Percentiles rank a stretch among this genome's conserved stretches.
Conservation (phyloP, 2,113 vertebrate species). For the Ptyas mucosa region DNA sequence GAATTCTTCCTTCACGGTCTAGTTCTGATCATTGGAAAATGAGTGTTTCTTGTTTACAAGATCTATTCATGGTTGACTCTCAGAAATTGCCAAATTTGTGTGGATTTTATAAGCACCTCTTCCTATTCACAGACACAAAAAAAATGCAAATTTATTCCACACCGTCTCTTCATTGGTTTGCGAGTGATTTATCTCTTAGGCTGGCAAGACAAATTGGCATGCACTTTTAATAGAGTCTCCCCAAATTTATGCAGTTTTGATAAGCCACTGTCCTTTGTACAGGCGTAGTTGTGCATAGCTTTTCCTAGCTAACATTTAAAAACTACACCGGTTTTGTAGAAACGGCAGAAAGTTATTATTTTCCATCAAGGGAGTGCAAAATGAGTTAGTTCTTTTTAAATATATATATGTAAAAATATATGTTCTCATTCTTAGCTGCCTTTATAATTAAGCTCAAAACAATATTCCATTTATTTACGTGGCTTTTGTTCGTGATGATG, state of each 20-base stretch:
- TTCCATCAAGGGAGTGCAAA: background rate
- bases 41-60: background rate
- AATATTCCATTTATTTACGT: background rate
- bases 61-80: background rate
- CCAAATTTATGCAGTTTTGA: background rate
- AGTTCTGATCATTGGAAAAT: background rate
- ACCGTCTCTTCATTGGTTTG: background rate
- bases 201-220: background rate
- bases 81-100: background rate
- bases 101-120: background rate
- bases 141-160: background rate
- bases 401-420: background rate
- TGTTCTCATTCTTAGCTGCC: background rate
- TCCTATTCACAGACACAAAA: background rate
- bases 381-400: background rate
- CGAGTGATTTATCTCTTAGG: background rate
- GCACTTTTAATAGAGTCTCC: background rate
- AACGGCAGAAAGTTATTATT: background rate
- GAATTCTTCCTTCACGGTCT: background rate
- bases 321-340: background rate
- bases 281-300: background rate
- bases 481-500: background rate
- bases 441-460: background rate
- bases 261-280: background rate
- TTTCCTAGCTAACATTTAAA: background rate